Conservation (phyloP, 2,113 vertebrate species). For the Acrocephalus arundinaceus region DNA sequence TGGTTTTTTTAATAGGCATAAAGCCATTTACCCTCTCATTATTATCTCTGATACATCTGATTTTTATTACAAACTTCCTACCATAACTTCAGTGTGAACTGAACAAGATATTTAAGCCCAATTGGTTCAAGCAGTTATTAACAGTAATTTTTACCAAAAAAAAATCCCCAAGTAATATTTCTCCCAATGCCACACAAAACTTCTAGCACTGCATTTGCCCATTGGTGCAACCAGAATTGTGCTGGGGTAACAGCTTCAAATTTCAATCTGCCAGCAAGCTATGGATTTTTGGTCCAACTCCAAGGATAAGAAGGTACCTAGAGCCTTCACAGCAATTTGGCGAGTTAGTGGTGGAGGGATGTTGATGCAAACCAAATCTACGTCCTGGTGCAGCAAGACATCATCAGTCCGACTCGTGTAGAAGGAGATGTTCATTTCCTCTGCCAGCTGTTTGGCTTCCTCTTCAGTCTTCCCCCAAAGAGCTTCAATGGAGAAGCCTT, state of each 20-base stretch:
- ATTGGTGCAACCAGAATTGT: neutral
- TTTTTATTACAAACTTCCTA: neutral
- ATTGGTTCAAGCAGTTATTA: neutral
- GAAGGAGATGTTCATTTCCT: conserved; percentile 90
- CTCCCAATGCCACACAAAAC: neutral
- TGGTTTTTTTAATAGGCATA: neutral
- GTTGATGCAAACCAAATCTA: conserved; percentile 95
- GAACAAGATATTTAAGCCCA: neutral
- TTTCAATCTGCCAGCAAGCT: neutral
- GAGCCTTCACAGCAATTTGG: conserved; percentile 95
- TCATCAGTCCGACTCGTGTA: conserved; percentile 93
- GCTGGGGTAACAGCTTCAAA: neutral
- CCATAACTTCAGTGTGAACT: neutral
- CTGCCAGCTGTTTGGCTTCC: conserved; percentile 87
- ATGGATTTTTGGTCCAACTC: neutral
- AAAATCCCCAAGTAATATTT: neutral
- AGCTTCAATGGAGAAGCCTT: conserved; percentile 92
- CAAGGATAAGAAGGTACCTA: conserved; percentile 78
- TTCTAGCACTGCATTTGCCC: neutral
- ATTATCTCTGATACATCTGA: neutral
- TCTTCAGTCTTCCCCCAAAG: conserved; percentile 95
- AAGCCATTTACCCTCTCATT: neutral
- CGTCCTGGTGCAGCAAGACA: conserved; percentile 91
- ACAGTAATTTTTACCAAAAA: neutral
- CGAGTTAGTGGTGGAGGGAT: conserved; percentile 93